Base-by-base conservation (phyloP, 1,140 invertebrate species). In the Drosophila bocki region DNA sequence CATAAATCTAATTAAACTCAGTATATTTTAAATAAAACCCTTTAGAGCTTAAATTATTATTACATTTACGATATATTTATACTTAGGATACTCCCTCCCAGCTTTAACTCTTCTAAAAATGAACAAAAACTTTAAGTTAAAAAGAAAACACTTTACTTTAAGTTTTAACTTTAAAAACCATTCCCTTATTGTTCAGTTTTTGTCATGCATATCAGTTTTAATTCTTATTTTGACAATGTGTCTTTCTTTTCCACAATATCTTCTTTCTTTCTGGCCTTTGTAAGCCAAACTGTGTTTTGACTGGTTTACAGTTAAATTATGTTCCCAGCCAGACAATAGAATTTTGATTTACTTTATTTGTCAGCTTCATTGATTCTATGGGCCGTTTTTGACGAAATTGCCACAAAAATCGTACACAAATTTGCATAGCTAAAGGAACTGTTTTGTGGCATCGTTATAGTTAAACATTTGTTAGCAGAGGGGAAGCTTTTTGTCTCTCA, bases 141-240 rank as follows among this genome's bases (percentile, higher is more conserved):
- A 32, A 50, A n/a, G 13, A 42, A 19, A 0, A 35, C 13, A 33
- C 57, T 47, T 45, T 9, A 56, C 37, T 29, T 39, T 37, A 56
- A 29, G 26, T 29, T 6, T 6, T 6, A 29, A 29, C 5, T 29
- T 6, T 47, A 51, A 53, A 62, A 51, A 22, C 32, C 8, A 51
- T 51, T 0, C 19, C 12, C 13, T 37, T 51, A 13, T 68, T 22
- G 63, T 78, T 75, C 54, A 58, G 22, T 51, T 64, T 65, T 81
- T 81, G 74, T 85, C 57, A 81, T 85, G 78, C 72, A 78, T 70
- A 84, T 48, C 15, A 22, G 19, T 56, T 50, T 53, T 29, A n/a
- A 33, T 50, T 56, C 26, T 37, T 3, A 11, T 33, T 42, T 42
- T 42, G n/a, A 39, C 35, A 64, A 56, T 15, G 17, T 11, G 8